Base-by-base conservation (phyloP, 1,140 invertebrate species). In the Drosophila oshimai region DNA sequence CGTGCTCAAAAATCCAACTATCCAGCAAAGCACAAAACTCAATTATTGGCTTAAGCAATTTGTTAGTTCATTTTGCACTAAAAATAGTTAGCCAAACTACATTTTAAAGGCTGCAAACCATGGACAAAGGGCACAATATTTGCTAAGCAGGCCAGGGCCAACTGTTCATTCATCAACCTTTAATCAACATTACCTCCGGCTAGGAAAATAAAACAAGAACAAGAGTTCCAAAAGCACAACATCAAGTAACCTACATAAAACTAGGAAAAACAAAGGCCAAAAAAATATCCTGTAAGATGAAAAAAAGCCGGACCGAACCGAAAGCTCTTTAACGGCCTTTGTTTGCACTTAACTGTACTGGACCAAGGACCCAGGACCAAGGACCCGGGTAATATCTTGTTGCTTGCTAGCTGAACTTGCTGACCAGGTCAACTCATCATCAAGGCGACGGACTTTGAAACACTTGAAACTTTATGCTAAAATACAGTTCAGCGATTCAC, bases 401-500 rank as follows among this genome's bases (percentile, higher is more conserved):
- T 50, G 46, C 50, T 37, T 54, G 20, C 50, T n/a, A n/a, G n/a
- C 53, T 60, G 68, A 71, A 71, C 68, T 18, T 71, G 68, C 45
- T 72, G 68, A 72, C 68, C 68, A 72, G 68, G 68, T 61, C 54
- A 71, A 39, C 68, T 72, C 67, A 72, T 71, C 41, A 29, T 4
- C 39, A 53, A 37, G 31, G 20, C 29, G 6, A 22, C 0, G 18
- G 22, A 34, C 55, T 39, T 55, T 47, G 64, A 58, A 42, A 26
- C 53, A 69, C 80, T 86, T 77, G 73, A 88, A 87, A 87, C 79
- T 87, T 74, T 81, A 87, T 87, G 83, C 81, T 55, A 68, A 84
- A 87, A 61, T 81, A 81, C 76, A 87, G 81, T 87, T 81, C 83
- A 88, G 83, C 81, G 73, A 88, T 71, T 87, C 64, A 77, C 54